Evolutionary conservation across 2,113 vertebrate species (phyloP), one percentile per base, ranked within the genome.

Genomic region (Syrrhaptes paradoxus): DNA sequence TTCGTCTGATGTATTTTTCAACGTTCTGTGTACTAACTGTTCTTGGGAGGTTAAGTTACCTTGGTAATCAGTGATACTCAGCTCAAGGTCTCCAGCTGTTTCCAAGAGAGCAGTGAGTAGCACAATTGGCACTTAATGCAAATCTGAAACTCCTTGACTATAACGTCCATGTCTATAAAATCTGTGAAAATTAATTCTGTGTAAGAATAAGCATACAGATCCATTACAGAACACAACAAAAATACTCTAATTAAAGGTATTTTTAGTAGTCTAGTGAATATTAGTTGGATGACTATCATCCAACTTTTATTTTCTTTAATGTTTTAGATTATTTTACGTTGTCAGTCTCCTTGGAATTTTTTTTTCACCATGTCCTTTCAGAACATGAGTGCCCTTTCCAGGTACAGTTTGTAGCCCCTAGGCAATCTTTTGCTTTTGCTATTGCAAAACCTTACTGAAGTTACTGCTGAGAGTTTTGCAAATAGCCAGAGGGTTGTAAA

Each of bases 381-480:
- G 65, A 93, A 84, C 61, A 68, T 65, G 70, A 85, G n/a, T 86
- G 70, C 68, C 90, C 83, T 95, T 94, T 94, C 45, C 81, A 90
- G 85, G 61, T 90, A 80, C 76, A 84, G 76, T 90, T 78, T 88
- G 66, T 93, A 94, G 95, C 88, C 83, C 36, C 48, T 58, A 72
- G 90, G 82, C 79, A 89, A 32, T 86, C 45, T 91, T 86, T 31
- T 66, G 36, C 72, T 89, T 70, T 74, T 89, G 59, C 82, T 61
- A 2, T 77, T 95, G 72, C 68, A 84, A 21, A 96, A 90, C 61
- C n/a, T 81, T 36, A 14, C 59, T 67, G 72, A 82, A 77, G 51
- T 54, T 75, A 87, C 68, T 84, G 68, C 61, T 84, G 67, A 90
- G 87, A 93, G 75, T 89, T 93, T 90, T 94, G 85, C 85, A 92